Evolutionary conservation across 2,797 vertebrate genomes (phyloP).

Genomic region (Mormyrus hasselquistii): DNA sequence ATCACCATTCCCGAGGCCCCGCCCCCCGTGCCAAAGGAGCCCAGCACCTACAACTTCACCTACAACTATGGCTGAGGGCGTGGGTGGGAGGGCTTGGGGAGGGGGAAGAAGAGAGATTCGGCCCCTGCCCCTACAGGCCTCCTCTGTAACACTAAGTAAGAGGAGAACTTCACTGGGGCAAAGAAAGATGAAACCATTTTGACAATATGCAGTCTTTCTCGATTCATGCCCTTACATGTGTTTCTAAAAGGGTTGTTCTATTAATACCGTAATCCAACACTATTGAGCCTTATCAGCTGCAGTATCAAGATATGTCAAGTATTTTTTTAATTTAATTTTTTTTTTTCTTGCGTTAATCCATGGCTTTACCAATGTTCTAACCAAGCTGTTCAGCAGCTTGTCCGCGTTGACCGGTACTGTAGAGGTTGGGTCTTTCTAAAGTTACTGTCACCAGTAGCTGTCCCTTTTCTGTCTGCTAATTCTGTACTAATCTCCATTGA

Average conservation of each 20-base stretch:
- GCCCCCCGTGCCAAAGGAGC: constrained; percentile 92
- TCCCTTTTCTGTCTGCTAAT: constrained; percentile 24
- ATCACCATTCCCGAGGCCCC: constrained; percentile 92
- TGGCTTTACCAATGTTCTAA: background rate
- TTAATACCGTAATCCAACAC: constrained; percentile 34
- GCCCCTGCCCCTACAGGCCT: background rate
- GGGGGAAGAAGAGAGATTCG: background rate
- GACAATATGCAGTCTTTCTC: constrained; percentile 12
- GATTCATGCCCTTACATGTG: constrained; percentile 18
- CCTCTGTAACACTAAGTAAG: background rate
- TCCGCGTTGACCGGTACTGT: constrained; percentile 19
- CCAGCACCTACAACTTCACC: constrained; percentile 96
- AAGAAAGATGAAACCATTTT: constrained; percentile 17
- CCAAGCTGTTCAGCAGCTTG: constrained; percentile 16
- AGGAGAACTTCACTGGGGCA: background rate
- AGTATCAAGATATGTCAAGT: constrained; percentile 18
- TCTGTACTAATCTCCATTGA: constrained; percentile 46
- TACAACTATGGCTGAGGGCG: constrained; percentile 89
- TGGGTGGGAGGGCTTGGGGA: background rate
- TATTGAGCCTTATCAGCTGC: constrained; percentile 45
- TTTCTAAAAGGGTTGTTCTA: constrained; percentile 15
- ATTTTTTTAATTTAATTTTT: constrained; percentile 31
- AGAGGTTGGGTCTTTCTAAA: constrained; percentile 15
- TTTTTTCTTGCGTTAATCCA: background rate
- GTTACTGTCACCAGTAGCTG: background rate